These are phyloP conservation scores for Peromyscus aztecus DNA, from an alignment of 2,797 vertebrate species.

Conservation along the genomic window DNA sequence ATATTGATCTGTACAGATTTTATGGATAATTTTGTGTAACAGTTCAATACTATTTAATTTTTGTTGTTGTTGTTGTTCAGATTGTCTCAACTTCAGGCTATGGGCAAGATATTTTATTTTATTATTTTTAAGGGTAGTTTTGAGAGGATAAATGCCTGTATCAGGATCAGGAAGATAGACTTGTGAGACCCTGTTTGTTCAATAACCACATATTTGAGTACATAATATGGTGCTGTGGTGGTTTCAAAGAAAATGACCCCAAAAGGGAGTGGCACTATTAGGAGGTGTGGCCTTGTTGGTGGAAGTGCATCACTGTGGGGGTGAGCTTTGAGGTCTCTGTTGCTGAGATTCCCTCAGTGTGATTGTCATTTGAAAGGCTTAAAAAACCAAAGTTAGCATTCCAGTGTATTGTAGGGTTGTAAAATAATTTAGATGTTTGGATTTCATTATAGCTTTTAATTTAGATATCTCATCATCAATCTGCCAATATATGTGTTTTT, in stretches of 20 bases:
- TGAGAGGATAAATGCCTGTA: neutral
- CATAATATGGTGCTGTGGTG: neutral
- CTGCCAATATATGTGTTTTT: neutral
- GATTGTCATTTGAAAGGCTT: neutral
- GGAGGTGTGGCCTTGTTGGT: neutral
- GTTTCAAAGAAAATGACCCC: neutral
- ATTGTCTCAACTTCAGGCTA: neutral
- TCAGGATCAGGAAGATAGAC: neutral
- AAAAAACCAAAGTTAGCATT: neutral
- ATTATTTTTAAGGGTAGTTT: neutral
- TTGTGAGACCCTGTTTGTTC: neutral
- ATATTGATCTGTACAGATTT: neutral
- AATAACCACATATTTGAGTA: neutral
- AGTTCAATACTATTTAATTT: neutral
- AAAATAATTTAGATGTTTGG: neutral
- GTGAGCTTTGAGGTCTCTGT: neutral
- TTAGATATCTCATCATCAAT: neutral
- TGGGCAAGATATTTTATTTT: neutral
- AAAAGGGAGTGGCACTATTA: neutral
- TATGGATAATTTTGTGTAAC: neutral
- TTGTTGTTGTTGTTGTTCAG: neutral
- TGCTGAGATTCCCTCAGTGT: neutral
- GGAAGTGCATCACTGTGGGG: neutral
- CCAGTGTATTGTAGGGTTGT: fast-evolving
- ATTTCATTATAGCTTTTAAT: neutral